Base-by-base conservation (phyloP, 2,797 vertebrate genomes). In the Muraenolepis orangiensis region DNA sequence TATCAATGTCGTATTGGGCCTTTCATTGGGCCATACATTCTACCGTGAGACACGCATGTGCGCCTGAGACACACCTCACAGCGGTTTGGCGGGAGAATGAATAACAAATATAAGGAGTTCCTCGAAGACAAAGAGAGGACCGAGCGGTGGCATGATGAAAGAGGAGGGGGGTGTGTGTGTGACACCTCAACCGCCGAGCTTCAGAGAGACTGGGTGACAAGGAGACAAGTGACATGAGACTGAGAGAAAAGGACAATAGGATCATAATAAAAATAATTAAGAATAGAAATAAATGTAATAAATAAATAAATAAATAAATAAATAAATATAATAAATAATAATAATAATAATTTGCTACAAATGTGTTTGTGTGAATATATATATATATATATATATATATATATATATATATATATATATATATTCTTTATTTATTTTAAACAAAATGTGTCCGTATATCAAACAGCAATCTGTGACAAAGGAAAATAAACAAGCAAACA, bases 371-470 rank as follows among this genome's bases (percentile, higher is more conserved):
- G 4, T 38, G 36, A 7, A 12, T 38, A n/a, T 57, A 57, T 6
- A 57, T 57, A 57, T 66, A 29, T 66, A 29, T 29, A 66, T 66
- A 66, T 29, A 66, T 66, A 66, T 66, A 66, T 66, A 66, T 66
- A 66, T 66, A 66, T 66, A 66, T 4, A 66, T 4, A 66, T 4
- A 66, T 2, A 66, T 2, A 66, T 2, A 66, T 4, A 5, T 26
- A 66, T 11, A 23, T n/a, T n/a, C n/a, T n/a, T n/a, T n/a, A n/a
- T n/a, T n/a, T n/a, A n/a, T n/a, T n/a, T n/a, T n/a, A n/a, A n/a
- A n/a, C n/a, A n/a, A n/a, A n/a, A n/a, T n/a, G n/a, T n/a, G n/a
- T n/a, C n/a, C n/a, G n/a, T n/a, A n/a, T 13, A 11, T 13, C 3
- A 57, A 18, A 6, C 23, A 61, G 57, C 2, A 26, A 61, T 23